Base-by-base conservation (phyloP, 2,797 vertebrate species). In the Ctenopoma kingsleyae region DNA sequence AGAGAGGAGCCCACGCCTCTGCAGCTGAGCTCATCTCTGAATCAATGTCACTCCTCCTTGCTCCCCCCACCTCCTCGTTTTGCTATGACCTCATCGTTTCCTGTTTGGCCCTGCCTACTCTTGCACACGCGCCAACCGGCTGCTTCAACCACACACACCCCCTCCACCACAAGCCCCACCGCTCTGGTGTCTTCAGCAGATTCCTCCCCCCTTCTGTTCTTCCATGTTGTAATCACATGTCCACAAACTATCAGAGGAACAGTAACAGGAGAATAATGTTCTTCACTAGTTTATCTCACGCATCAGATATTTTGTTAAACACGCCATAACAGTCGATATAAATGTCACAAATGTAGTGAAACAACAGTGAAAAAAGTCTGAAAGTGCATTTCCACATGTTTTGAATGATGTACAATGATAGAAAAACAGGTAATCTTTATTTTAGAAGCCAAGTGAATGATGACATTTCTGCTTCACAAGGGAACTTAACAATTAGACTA, bases 1-100 rank as follows among this genome's bases (percentile, higher is more conserved):
- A 62, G 72, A 35, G 66, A 76, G 74, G 52, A 73, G 85, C 84
- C 81, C 86, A 91, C 91, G 91, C 91, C 84, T 92, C 82, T 91
- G 84, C 84, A 83, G 85, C 91, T 95, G 91, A 94, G 91, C 91
- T 95, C 92, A 94, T 94, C 91, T 85, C 83, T 87, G 87, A 89
- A 91, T 89, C 81, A 82, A 74, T 88, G 89, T 89, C 85, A 89
- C 87, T 74, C 81, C 81, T 71, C 82, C 80, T 13, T 66, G 9
- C 74, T 66, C 61, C 23, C 69, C 57, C 73, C 74, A 27, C 48
- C 65, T 58, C 62, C 68, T 65, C 80, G 60, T 55, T 86, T 86
- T 78, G 41, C 79, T 78, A 93, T 93, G 92, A 93, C 85, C 86
- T 91, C 91, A 92, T 90, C 80, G 76, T 78, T 93, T 93, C 88